phyloP scores from a whole-genome alignment of 2,888 invertebrate genomes.

The Polia nebulosa region DNA sequence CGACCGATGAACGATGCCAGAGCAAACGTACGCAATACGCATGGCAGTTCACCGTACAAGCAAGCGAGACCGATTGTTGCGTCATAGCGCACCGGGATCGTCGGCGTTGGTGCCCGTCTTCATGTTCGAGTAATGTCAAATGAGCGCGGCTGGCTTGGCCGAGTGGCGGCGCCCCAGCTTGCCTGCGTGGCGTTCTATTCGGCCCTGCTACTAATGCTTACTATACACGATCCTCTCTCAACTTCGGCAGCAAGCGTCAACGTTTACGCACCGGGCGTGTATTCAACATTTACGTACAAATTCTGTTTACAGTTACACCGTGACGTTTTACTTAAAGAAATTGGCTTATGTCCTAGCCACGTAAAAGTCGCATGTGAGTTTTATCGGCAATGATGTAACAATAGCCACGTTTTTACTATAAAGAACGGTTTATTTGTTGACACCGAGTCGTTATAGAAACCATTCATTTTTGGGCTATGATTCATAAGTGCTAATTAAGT shows the following conservation, averaged over 20 bases:
- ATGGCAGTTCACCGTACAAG: constrained; percentile 65
- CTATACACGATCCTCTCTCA: constrained; percentile 25
- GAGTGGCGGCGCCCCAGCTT: constrained; percentile 17
- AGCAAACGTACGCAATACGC: constrained; percentile 66
- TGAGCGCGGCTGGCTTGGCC: constrained; percentile 44
- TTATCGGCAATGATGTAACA: constrained; percentile 14
- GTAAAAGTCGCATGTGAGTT: constrained; percentile 2
- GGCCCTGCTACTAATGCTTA: not conserved
- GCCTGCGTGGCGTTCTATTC: constrained; percentile 22
- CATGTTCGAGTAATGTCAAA: constrained; percentile 35
- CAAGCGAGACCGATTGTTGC: constrained; percentile 77
- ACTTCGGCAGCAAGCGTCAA: constrained; percentile 38
- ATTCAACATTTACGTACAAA: constrained; percentile 37
- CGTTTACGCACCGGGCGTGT: constrained; percentile 27
- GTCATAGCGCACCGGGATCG: constrained; percentile 69
- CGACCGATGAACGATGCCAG: constrained; percentile 62
- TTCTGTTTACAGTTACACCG: constrained; percentile 31
- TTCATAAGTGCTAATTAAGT: constrained; percentile 43
- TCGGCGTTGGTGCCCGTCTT: constrained; percentile 44
- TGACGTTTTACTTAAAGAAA: constrained; percentile 43
- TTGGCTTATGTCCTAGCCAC: constrained; percentile 10
- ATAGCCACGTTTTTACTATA: constrained; percentile 20
- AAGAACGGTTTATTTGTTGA: constrained; percentile 67
- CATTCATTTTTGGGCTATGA: constrained; percentile 58
- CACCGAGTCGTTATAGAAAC: constrained; percentile 64